phyloP scores from a whole-genome alignment of 2,888 invertebrate genomes.

The Onthophagus sagittarius region DNA sequence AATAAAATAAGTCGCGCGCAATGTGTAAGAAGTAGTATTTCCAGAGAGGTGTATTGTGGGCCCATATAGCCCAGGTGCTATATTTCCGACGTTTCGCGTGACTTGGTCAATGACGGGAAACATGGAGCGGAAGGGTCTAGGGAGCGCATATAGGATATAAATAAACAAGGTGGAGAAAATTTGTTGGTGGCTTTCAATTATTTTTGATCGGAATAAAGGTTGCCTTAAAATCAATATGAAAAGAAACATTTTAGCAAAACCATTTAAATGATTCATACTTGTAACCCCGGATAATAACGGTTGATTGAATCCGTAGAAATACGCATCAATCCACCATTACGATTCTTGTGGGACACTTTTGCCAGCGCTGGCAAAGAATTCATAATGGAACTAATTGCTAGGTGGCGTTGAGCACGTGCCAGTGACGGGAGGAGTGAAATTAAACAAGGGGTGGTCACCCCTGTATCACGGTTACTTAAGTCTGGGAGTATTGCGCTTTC shows the following conservation, averaged over 20 bases:
- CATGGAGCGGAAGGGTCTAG: background rate
- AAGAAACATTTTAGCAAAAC: background rate
- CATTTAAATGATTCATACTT: slow-evolving; percentile 14
- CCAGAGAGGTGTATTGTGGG: background rate
- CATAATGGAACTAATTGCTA: slow-evolving; percentile 41
- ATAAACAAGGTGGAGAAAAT: background rate
- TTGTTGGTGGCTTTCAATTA: background rate
- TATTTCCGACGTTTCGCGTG: background rate
- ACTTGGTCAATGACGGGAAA: background rate
- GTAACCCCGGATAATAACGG: slow-evolving; percentile 2
- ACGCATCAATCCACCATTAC: background rate
- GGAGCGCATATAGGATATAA: background rate
- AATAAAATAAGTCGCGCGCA: background rate
- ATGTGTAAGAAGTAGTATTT: background rate
- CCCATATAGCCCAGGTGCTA: background rate
- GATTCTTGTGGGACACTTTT: slow-evolving; percentile 15
- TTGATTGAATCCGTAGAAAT: slow-evolving; percentile 16
- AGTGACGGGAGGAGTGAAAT: slow-evolving; percentile 19
- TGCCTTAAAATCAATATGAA: background rate
- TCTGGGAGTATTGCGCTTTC: slow-evolving; percentile 32
- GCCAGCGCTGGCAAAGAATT: slow-evolving; percentile 24
- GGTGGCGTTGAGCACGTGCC: slow-evolving; percentile 40
- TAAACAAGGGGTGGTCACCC: slow-evolving; percentile 25
- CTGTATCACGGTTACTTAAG: slow-evolving; percentile 34
- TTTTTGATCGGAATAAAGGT: background rate